These are phyloP conservation scores for Spea multiplicata DNA, from an alignment of 2,113 vertebrate species.

Conservation along the genomic window DNA sequence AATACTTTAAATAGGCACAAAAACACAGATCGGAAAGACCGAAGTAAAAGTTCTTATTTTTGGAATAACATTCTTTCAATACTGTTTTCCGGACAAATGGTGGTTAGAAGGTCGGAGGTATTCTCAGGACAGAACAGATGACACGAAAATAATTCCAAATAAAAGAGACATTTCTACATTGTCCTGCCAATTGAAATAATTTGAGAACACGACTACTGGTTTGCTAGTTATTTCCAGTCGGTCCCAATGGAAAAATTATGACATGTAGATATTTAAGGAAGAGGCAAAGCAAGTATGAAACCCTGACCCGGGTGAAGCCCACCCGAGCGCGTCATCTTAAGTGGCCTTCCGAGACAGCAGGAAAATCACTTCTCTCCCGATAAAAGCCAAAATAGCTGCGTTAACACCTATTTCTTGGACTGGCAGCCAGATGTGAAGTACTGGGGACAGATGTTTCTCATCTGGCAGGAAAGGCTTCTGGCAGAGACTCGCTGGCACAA, in stretches of 20 bases:
- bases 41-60: not conserved
- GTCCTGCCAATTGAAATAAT: not conserved
- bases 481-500: conserved; percentile 28
- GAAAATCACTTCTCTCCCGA: conserved; percentile 8
- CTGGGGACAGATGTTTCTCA: conserved; percentile 39
- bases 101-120: not conserved
- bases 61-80: not conserved
- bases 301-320: conserved; percentile 21
- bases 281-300: not conserved
- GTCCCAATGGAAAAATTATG: not conserved
- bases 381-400: conserved; percentile 16
- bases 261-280: not conserved
- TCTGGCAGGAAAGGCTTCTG: conserved; percentile 46
- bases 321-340: not conserved
- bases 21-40: too few species aligned
- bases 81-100: not conserved
- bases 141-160: not conserved
- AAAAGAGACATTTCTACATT: not conserved
- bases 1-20: too few species aligned
- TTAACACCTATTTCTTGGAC: conserved; percentile 27
- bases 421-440: conserved; percentile 36
- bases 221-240: not conserved
- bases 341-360: not conserved
- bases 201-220: not conserved
- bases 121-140: not conserved